phyloP scores from a whole-genome alignment of 2,797 vertebrate genomes.

The Ambastaia sidthimunki region DNA sequence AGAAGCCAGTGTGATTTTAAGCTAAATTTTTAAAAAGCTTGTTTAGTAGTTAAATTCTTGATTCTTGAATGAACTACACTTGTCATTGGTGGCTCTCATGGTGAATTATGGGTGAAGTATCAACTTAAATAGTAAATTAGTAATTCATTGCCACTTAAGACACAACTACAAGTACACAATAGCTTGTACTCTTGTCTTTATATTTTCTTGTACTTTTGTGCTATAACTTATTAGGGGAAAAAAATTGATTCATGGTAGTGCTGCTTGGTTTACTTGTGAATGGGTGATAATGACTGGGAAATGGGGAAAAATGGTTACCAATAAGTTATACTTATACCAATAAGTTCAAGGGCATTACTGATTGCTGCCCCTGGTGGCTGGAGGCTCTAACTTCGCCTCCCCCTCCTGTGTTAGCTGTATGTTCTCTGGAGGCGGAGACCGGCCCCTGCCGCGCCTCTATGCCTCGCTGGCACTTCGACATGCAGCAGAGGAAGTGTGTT shows the following conservation, averaged over 20 bases:
- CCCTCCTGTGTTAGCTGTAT: conserved; percentile 89
- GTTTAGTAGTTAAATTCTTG: not conserved
- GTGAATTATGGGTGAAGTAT: not conserved
- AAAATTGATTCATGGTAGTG: too few species aligned
- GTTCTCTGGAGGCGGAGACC: conserved; percentile 93
- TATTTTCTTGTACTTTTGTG: not conserved
- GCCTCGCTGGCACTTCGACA: conserved; percentile 96
- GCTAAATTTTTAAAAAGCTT: not conserved
- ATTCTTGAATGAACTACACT: not conserved
- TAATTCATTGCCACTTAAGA: not conserved
- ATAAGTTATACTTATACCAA: not conserved
- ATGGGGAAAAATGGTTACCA: not conserved
- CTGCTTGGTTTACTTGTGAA: too few species aligned
- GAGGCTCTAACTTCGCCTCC: conserved; percentile 74
- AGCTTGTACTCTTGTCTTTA: not conserved
- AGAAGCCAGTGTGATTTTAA: not conserved
- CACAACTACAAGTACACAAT: too few species aligned
- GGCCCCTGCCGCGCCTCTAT: conserved; percentile 95
- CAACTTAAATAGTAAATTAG: not conserved
- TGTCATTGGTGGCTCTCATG: not conserved
- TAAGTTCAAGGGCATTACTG: conserved; percentile 32
- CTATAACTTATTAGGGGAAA: not conserved
- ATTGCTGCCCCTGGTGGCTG: conserved; percentile 46
- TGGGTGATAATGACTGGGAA: not conserved
- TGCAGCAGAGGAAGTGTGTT: conserved; percentile 89